Conservation (phyloP, 2,113 vertebrate species). For the Tetrax tetrax region DNA sequence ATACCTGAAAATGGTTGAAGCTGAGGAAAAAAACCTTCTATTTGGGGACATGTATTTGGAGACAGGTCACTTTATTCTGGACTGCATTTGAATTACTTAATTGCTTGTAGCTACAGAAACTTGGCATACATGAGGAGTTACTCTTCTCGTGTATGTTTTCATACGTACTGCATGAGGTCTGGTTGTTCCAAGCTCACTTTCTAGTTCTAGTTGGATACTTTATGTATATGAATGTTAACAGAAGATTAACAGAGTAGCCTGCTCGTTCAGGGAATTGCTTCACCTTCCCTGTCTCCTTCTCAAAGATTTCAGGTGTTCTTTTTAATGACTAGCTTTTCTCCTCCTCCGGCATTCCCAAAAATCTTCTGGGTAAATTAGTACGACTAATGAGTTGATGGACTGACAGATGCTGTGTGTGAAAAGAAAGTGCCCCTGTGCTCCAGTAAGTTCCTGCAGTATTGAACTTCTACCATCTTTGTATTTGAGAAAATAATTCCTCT, state of each 20-base stretch:
- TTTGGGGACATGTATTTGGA: not conserved
- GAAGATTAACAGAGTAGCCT: not conserved
- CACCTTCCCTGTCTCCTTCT: not conserved
- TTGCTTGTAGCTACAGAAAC: slow-evolving; percentile 47
- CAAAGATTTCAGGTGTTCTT: not conserved
- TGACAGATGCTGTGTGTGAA: not conserved
- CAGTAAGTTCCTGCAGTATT: not conserved
- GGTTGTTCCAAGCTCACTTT: not conserved
- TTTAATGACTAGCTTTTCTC: not conserved
- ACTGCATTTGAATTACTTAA: not conserved
- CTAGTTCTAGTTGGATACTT: not conserved
- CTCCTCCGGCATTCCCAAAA: not conserved
- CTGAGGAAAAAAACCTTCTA: not conserved
- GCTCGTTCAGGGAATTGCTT: not conserved
- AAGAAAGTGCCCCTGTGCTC: not conserved
- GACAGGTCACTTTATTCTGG: slow-evolving; percentile 37
- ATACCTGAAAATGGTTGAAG: not conserved
- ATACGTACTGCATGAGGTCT: not conserved
- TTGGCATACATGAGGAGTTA: not conserved
- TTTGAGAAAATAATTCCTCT: not conserved
- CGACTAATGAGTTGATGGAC: not conserved
- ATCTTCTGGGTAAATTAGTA: not conserved
- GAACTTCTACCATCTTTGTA: not conserved
- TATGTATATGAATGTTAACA: not conserved
- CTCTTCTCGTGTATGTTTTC: not conserved